A percentile compares a stretch with the other conserved stretches of the same genome.
Evolutionary conservation across 2,797 vertebrate genomes (phyloP).

Genomic region (Cercopithecus diana): DNA sequence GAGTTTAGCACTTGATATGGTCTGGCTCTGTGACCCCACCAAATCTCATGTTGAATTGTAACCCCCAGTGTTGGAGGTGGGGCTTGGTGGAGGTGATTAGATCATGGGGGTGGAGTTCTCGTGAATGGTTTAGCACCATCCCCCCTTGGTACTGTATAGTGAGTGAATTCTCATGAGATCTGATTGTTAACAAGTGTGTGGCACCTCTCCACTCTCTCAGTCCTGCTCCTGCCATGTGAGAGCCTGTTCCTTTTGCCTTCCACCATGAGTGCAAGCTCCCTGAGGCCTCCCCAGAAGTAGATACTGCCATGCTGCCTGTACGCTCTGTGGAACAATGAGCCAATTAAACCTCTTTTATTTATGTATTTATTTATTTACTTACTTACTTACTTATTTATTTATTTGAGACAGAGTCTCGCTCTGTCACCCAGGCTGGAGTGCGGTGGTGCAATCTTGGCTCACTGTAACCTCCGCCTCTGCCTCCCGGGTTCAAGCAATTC

Average conservation of each 20-base stretch:
- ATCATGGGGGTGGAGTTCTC: background rate
- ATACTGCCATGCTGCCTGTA: background rate
- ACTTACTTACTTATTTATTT: too few relatives aligned
- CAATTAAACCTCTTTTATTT: background rate
- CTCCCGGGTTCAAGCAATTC: background rate
- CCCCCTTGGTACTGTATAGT: background rate
- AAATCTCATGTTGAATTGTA: background rate
- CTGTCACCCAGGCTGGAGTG: background rate
- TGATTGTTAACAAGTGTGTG: background rate
- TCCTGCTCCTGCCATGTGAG: background rate
- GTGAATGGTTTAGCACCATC: background rate
- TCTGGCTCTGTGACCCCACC: background rate
- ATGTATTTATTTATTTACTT: too few relatives aligned
- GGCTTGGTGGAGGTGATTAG: background rate
- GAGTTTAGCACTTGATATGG: background rate
- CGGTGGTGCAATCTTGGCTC: rapidly evolving
- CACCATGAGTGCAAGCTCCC: background rate
- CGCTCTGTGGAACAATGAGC: background rate
- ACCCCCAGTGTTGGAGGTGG: background rate
- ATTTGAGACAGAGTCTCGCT: background rate
- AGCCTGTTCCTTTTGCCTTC: background rate
- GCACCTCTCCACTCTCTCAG: background rate
- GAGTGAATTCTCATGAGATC: background rate
- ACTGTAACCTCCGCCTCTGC: background rate
- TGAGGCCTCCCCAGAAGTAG: background rate